Percentiles rank a stretch among this genome's conserved stretches.
Evolutionary conservation across 2,888 invertebrate species (phyloP).

Genomic region (Diachrysia chrysitis): DNA sequence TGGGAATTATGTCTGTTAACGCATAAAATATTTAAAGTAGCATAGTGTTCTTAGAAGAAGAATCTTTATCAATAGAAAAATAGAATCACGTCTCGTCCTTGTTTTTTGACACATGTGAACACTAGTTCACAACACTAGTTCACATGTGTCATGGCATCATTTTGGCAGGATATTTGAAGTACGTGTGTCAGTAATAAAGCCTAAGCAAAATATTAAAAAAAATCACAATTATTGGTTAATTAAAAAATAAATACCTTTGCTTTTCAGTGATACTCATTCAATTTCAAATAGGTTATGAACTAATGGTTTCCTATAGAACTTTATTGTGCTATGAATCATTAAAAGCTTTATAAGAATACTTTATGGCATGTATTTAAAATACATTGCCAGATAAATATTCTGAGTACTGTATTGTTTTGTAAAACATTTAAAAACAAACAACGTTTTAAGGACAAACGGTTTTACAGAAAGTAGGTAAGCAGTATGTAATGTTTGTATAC

Average conservation of each 20-base stretch:
- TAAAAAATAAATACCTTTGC: too few relatives aligned
- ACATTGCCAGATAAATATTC: slow-evolving; percentile 36
- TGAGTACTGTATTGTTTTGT: slow-evolving; percentile 49
- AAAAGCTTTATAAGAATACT: background rate
- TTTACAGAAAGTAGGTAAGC: slow-evolving; percentile 61
- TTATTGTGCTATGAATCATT: background rate
- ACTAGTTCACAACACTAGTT: too few relatives aligned
- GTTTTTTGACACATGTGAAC: background rate
- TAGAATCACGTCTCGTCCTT: background rate
- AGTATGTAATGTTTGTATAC: slow-evolving; percentile 55
- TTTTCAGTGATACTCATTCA: too few relatives aligned
- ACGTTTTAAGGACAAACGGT: slow-evolving; percentile 73
- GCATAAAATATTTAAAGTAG: background rate
- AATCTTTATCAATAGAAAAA: slow-evolving; percentile 1
- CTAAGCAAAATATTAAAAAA: too few relatives aligned
- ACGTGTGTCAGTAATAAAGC: too few relatives aligned
- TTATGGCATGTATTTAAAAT: background rate
- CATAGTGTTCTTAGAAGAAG: background rate
- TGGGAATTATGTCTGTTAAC: background rate
- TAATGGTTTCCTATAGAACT: too few relatives aligned
- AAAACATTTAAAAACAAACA: slow-evolving; percentile 75
- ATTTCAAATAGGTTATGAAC: too few relatives aligned
- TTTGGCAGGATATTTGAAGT: too few relatives aligned
- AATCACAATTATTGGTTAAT: too few relatives aligned
- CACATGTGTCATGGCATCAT: too few relatives aligned